Base-by-base conservation (phyloP, 2,888 invertebrate genomes). In the Chalcosyrphus nemorum region DNA sequence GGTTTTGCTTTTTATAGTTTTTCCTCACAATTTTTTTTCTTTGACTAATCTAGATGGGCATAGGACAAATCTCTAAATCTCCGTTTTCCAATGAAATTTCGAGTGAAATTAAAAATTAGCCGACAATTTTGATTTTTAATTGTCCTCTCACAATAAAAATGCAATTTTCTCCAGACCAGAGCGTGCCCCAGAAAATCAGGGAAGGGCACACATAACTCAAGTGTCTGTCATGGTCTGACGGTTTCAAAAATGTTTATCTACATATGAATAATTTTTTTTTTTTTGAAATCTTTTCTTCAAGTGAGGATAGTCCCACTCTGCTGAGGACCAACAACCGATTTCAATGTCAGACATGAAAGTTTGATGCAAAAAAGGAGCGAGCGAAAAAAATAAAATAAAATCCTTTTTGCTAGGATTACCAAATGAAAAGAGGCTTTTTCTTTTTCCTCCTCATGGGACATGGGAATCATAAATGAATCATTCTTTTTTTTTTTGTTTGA, bases 271-370 rank as follows among this genome's bases (percentile, higher is more conserved):
- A 11, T n/a, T 59, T 43, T 27, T 27, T n/a, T n/a, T n/a, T n/a
- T n/a, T n/a, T n/a, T n/a, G n/a, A n/a, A n/a, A n/a, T n/a, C n/a
- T n/a, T n/a, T n/a, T n/a, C n/a, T 13, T 9, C 27, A 27, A 11
- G 41, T 6, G 35, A 2, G 3, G 11, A 11, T 32, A 3, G n/a
- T n/a, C n/a, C n/a, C 5, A 6, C 21, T 5, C 19, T 13, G n/a
- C 38, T 9, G 15, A 52, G 35, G 52, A 54, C 52, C 13, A 47
- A 27, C 52, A 45, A 61, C 70, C 45, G 35, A 35, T 70, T 71
- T 65, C 57, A 63, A 78, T 65, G 71, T 71, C 78, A 71, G 47
- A 56, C 56, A 32, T 11, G 27, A 17, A 35, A 24, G 35, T 35
- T 15, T 2, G 24, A 65, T 17, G 27, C 24, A 50, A n/a, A 32